Evolutionary conservation across 2,113 vertebrate species (phyloP).

Genomic region (Phalacrocorax carbo): DNA sequence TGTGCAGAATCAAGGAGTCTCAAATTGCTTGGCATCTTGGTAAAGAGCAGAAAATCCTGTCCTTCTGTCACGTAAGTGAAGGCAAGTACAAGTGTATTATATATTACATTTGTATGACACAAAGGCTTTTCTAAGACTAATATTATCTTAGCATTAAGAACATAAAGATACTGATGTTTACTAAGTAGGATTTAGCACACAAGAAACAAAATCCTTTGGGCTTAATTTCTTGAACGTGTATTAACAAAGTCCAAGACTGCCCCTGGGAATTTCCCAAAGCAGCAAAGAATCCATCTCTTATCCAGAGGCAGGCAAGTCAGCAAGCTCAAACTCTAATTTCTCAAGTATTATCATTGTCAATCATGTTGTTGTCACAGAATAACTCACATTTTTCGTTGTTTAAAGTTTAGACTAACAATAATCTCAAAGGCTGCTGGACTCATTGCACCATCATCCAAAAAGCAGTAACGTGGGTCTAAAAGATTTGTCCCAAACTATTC

Average conservation of each 20-base stretch:
- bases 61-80: background rate
- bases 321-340: background rate
- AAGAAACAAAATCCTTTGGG: constrained; percentile 21
- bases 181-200: constrained; percentile 33
- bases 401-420: background rate
- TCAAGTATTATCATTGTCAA: background rate
- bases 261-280: constrained; percentile 20
- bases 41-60: constrained; percentile 25
- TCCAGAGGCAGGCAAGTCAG: background rate
- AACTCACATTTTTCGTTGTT: background rate
- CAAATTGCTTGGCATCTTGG: constrained; percentile 11
- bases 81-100: background rate
- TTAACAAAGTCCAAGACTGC: background rate
- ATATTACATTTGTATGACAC: background rate
- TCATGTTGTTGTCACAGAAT: background rate
- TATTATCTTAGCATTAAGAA: constrained; percentile 21
- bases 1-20: constrained; percentile 19
- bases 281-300: background rate
- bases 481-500: background rate
- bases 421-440: background rate
- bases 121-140: constrained; percentile 45
- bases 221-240: background rate
- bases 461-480: background rate
- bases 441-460: background rate
- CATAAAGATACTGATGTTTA: constrained; percentile 33